These are phyloP conservation scores for Heliothis peltigera DNA, from an alignment of 2,888 invertebrate species.

Conservation along the genomic window DNA sequence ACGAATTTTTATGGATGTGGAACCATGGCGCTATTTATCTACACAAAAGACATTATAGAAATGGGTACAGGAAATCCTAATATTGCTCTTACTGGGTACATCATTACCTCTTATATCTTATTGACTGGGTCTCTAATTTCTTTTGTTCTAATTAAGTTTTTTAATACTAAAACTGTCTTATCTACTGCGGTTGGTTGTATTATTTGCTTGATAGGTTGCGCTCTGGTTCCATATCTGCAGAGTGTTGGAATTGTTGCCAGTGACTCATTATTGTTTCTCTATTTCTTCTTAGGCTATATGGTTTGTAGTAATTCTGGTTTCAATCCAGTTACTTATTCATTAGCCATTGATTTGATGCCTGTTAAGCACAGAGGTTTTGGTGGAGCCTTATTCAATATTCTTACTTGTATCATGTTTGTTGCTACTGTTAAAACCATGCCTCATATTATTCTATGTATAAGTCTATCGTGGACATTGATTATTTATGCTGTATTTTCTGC, in stretches of 20 bases:
- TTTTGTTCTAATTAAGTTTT: slow-evolving; percentile 35
- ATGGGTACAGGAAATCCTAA: slow-evolving; percentile 30
- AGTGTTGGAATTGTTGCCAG: slow-evolving; percentile 6
- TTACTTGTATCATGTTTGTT: slow-evolving; percentile 36
- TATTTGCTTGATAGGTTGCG: slow-evolving; percentile 26
- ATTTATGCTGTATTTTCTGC: slow-evolving; percentile 11
- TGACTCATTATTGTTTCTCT: slow-evolving; percentile 29
- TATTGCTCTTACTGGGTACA: slow-evolving; percentile 30
- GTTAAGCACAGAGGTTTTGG: slow-evolving; percentile 59
- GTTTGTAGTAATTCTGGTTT: slow-evolving; percentile 43
- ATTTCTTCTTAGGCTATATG: slow-evolving; percentile 31
- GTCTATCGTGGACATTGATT: slow-evolving; percentile 45
- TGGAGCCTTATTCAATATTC: slow-evolving; percentile 43
- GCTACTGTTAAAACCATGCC: slow-evolving; percentile 43
- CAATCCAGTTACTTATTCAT: slow-evolving; percentile 29
- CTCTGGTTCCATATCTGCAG: slow-evolving; percentile 34
- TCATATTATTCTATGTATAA: slow-evolving; percentile 34
- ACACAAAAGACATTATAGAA: slow-evolving; percentile 33
- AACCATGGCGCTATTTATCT: slow-evolving; percentile 22
- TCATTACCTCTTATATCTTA: not conserved
- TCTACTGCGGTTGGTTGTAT: slow-evolving; percentile 23
- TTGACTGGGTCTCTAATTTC: slow-evolving; percentile 35
- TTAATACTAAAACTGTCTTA: slow-evolving; percentile 40
- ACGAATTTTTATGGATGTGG: slow-evolving; percentile 25
- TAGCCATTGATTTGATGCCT: slow-evolving; percentile 56